Base-by-base conservation (phyloP, 1,140 invertebrate genomes). In the Cyphomyrmex costatus region DNA sequence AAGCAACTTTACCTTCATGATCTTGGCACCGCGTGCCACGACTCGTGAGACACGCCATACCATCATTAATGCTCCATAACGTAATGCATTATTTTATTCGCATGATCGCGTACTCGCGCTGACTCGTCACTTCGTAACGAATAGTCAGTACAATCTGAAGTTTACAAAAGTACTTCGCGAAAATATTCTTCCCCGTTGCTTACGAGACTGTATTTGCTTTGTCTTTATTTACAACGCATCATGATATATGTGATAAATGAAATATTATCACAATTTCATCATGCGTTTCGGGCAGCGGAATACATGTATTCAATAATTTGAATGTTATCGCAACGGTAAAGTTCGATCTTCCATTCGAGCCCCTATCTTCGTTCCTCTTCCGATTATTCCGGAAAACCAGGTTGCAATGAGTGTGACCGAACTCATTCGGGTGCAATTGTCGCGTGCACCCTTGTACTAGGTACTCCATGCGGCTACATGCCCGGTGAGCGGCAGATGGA, bases 371-470 rank as follows among this genome's bases (percentile, higher is more conserved):
- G 16, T 63, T n/a, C 49, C n/a, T 10, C 14, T 68, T 27, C 36
- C 6, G 51, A 58, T 36, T 16, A 14, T 12, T 33, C 61, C 10
- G 24, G 36, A n/a, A 27, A 82, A 58, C 66, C 51, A 21, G 51
- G 12, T 71, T 56, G 53, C 56, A 46, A 83, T 14, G 68, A 83
- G 53, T 73, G 53, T 46, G 27, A 73, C 68, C 51, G 19, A 58
- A 73, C 33, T 82, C 51, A 73, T 73, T 83, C 68, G 49, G 61
- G 30, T 36, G 65, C 74, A 77, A 89, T 89, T 87, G 89, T 90
- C 89, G 86, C 88, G 88, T 90, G 88, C 89, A 87, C 70, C 56
- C 70, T 84, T 82, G 89, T 90, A 68, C 89, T 85, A 90, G 89
- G 89, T 77, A 89, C 88, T 79, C 61, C 83, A 58, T 68, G 68